Base-by-base conservation (phyloP, 2,797 vertebrate species). In the Discoglossus pictus region DNA sequence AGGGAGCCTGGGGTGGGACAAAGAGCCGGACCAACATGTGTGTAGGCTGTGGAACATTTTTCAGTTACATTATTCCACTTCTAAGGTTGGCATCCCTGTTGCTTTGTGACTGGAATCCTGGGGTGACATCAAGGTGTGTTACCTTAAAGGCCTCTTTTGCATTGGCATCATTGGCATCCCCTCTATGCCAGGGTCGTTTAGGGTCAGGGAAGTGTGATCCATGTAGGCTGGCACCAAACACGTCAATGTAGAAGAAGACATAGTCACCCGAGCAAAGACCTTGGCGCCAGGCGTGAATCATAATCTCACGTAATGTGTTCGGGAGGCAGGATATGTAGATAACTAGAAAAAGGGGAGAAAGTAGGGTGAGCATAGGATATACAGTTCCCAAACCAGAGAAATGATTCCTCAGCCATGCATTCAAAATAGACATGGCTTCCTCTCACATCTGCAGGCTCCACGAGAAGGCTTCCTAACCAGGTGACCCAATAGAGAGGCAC, bases 191-290 rank as follows among this genome's bases (percentile, higher is more conserved):
- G 1, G 95, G 95, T 39, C 76, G 76, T 7, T 64, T 61, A 0
- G 84, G 82, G 3, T 73, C 75, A 0, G 62, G 80, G 54, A 82
- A 77, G 0, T 0, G 34, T 0, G 24, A 16, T 1, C 80, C 77
- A 11, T 74, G 76, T 65, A 97, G 69, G 52, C 91, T 91, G 38
- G 82, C 83, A 1, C 91, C 95, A 3, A 93, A 93, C 2, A 92
- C 81, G 66, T 98, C 94, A 4, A 97, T 88, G 82, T 92, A 94
- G 84, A 97, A 93, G 79, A 98, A 97, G 39, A 84, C 90, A 0
- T 88, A 97, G 4, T 96, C 88, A 0, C 91, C 89, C 1, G 76
- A 42, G 7, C 86, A 83, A 24, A 92, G 75, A 4, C 86, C 87
- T 2, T 87, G 84, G 1, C 70, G 83, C 61, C 74, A 76, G 8